Evolutionary conservation across 1,140 invertebrate species (phyloP).

Genomic region (Drosophila watanabei): DNA sequence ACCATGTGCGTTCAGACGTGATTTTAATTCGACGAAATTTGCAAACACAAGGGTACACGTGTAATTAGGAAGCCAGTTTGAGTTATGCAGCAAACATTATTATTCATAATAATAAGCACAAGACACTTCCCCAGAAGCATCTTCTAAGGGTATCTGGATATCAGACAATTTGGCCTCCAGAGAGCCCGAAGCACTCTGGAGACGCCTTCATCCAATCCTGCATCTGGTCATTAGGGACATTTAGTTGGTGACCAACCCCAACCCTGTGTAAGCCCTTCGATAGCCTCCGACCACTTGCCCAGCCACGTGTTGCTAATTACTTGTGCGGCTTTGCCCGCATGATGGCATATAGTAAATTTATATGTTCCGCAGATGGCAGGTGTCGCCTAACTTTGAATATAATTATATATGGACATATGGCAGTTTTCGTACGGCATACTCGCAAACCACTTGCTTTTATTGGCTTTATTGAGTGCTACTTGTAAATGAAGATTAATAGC

Average conservation of each 20-base stretch:
- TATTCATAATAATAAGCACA: slow-evolving; percentile 18
- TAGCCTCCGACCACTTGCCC: background rate
- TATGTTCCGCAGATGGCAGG: slow-evolving; percentile 23
- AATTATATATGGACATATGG: slow-evolving; percentile 38
- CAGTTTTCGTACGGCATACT: slow-evolving; percentile 1
- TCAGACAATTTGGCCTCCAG: slow-evolving; percentile 4
- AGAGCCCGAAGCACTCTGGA: background rate
- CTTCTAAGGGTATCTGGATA: slow-evolving; percentile 4
- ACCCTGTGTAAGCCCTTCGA: background rate
- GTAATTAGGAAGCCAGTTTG: slow-evolving; percentile 25
- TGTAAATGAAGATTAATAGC: slow-evolving; percentile 17
- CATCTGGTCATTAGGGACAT: slow-evolving; percentile 27
- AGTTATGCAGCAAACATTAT: background rate
- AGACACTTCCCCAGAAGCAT: background rate
- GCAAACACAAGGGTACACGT: slow-evolving; percentile 5
- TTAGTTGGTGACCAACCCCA: slow-evolving; percentile 25
- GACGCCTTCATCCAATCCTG: slow-evolving; percentile 7
- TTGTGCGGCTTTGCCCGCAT: slow-evolving; percentile 6
- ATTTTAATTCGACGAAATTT: slow-evolving; percentile 34
- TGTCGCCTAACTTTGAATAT: slow-evolving; percentile 32
- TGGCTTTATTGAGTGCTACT: slow-evolving; percentile 32
- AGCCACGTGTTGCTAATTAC: slow-evolving; percentile 47
- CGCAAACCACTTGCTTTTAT: slow-evolving; percentile 17
- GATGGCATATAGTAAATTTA: slow-evolving; percentile 10
- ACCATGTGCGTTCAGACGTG: slow-evolving; percentile 28